Evolutionary conservation across 2,888 invertebrate species (phyloP), one percentile per base, ranked within the genome.

Genomic region (Marasmarcha lunaedactyla): DNA sequence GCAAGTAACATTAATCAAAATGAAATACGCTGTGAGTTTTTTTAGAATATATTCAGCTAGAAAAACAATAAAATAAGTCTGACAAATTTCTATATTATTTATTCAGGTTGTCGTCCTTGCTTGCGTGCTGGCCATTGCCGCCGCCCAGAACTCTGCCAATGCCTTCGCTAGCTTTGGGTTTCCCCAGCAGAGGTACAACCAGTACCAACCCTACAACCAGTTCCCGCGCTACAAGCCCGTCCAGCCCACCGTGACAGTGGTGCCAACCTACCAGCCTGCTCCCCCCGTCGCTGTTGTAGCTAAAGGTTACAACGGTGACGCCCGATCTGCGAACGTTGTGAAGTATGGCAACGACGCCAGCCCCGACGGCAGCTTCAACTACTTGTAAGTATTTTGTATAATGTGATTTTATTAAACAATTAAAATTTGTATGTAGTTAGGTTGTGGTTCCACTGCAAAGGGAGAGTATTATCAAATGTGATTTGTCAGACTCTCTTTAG

Each of bases 331-430:
- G 7, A 50, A 54, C 40, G 72, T 67, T 34, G 42, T 81, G 13
- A 67, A 57, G 42, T 69, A 63, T 52, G 66, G 64, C 38, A 71
- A 71, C 44, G 78, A 81, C 35, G 63, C 77, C 42, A 69, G 65
- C 47, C 65, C 69, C 26, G 85, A 85, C 46, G 85, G 85, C 41
- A 60, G 62, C 45, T 86, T 77, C 66, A 71, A 63, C 56, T 85
- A 81, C 63, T 73, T 63, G 85, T 85, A 56, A 69, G 69, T 63
- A 42, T 42, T 42, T 14, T 38, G 5, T 14, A 30, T 33, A 9
- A 30, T 10, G 3, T n/a, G 4, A 10, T 39, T 34, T 10, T 11
- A n/a, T n/a, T n/a, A n/a, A n/a, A n/a, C n/a, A n/a, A n/a, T n/a
- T n/a, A n/a, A n/a, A n/a, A n/a, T n/a, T n/a, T n/a, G n/a, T n/a